Evolutionary conservation across 2,113 vertebrate genomes (phyloP), one percentile per base, ranked within the genome.

Genomic region (Oceanodroma tethys): DNA sequence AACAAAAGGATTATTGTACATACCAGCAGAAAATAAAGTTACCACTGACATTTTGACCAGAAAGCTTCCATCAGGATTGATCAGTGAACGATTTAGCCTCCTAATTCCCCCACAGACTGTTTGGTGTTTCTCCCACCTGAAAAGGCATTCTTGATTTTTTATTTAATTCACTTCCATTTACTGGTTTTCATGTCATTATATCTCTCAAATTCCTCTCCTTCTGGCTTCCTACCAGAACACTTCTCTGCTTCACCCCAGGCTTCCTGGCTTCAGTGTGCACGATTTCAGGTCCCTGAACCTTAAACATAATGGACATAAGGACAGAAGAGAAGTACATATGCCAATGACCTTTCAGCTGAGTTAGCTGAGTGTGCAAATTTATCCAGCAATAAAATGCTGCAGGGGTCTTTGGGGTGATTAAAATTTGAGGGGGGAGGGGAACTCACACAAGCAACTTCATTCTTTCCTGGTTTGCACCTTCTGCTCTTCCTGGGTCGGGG

Each of bases 1-100:
- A 96, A 97, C 97, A 97, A 97, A 98, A 96, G 96, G 97, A 98
- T 98, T 94, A 98, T 97, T 97, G 93, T 96, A 97, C 82, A 91
- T 95, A 96, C 95, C 93, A 97, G 97, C 93, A 96, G 96, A 97
- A 98, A 97, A 97, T 95, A 97, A 98, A 97, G 95, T 91, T 96
- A 82, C 91, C 91, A 96, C 84, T 97, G 93, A 96, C 93, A 96
- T 98, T 97, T 96, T 98, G 98, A 94, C 98, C 97, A 95, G 22
- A 53, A 97, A 98, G 90, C 90, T 95, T 94, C 95, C 91, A 94
- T 40, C 25, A 2, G 72, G 85, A 93, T 88, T 78, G 45, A 97
- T 96, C 68, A 90, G 74, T 59, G 65, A 52, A 95, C 95, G 93
- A 93, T 82, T 95, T 94, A 92, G 74, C 45, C 38, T 96, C 67